Conservation (phyloP, 2,113 vertebrate genomes). For the Pogona vitticeps region DNA sequence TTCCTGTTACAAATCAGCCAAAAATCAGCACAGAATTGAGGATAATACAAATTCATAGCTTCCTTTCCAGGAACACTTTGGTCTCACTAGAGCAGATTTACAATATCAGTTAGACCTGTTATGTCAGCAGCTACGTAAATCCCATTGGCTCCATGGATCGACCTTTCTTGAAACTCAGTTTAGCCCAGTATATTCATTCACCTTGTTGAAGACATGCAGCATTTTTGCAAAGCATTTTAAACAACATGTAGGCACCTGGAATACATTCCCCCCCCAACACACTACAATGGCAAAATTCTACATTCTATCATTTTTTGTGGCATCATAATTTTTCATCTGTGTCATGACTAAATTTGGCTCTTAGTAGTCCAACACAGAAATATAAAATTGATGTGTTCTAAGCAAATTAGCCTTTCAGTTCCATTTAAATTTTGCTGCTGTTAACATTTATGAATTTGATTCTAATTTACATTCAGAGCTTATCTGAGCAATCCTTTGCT, state of each 20-base stretch:
- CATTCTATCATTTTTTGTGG: not conserved
- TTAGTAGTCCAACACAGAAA: not conserved
- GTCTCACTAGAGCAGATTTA: no score
- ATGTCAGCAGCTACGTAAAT: no score
- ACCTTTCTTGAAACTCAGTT: no score
- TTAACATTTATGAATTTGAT: not conserved
- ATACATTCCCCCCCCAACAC: no score
- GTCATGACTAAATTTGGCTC: not conserved
- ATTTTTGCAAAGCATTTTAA: no score
- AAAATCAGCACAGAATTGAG: not conserved
- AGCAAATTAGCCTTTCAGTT: not conserved
- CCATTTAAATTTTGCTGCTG: not conserved
- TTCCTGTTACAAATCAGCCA: not conserved
- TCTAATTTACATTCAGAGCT: not conserved
- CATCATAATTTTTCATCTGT: not conserved
- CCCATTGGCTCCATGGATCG: no score
- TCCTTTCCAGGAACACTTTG: no score
- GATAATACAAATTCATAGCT: not conserved
- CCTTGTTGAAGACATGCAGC: no score
- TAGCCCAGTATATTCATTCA: no score
- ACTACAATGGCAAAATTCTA: fast-evolving
- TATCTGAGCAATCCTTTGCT: not conserved
- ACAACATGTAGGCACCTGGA: no score
- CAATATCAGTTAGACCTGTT: no score
- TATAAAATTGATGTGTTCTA: not conserved